These are phyloP conservation scores for Horisme vitalbata DNA, from an alignment of 2,888 invertebrate species.

Conservation along the genomic window DNA sequence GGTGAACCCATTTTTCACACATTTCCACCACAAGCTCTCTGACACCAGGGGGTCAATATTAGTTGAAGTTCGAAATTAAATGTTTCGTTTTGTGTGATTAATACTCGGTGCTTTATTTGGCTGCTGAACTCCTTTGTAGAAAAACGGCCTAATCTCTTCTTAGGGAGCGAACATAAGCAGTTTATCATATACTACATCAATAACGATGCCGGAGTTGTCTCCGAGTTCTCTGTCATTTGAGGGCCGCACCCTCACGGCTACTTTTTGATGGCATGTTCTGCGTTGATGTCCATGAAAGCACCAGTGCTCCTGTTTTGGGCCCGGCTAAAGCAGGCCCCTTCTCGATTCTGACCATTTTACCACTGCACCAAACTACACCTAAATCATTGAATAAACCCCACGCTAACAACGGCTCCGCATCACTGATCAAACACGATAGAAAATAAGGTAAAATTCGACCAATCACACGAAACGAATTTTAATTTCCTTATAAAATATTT, in stretches of 20 bases:
- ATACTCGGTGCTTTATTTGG: too few relatives aligned
- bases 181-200: slow-evolving; percentile 89
- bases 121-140: slow-evolving; percentile 91
- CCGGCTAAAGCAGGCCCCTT: slow-evolving; percentile 31
- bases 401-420: slow-evolving; percentile 7
- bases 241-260: slow-evolving; percentile 93
- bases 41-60: too few relatives aligned
- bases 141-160: slow-evolving; percentile 90
- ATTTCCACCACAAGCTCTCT: too few relatives aligned
- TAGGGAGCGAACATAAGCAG: slow-evolving; percentile 95
- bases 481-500: too few relatives aligned
- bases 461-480: too few relatives aligned
- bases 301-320: slow-evolving; percentile 28
- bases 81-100: too few relatives aligned
- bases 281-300: slow-evolving; percentile 73
- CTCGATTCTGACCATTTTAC: slow-evolving; percentile 62
- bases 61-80: too few relatives aligned
- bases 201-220: slow-evolving; percentile 84
- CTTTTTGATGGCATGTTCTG: slow-evolving; percentile 84
- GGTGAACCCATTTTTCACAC: too few relatives aligned
- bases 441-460: too few relatives aligned
- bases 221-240: slow-evolving; percentile 86
- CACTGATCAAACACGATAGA: slow-evolving; percentile 32
- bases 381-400: too few relatives aligned
- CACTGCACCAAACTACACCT: too few relatives aligned